Evolutionary conservation across 2,888 invertebrate genomes (phyloP), one percentile per base, ranked within the genome.

Genomic region (Galeruca laticollis): DNA sequence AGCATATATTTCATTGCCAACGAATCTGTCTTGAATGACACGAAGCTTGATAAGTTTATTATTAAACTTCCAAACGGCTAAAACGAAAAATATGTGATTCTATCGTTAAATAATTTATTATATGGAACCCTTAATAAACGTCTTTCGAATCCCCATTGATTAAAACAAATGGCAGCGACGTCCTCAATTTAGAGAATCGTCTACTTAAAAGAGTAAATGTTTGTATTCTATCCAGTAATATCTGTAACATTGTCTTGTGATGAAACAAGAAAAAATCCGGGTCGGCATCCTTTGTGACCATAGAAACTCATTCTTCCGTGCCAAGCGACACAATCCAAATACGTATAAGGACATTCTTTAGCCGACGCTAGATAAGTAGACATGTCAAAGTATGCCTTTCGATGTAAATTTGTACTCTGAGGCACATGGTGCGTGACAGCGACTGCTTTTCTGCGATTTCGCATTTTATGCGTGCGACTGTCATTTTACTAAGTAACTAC

Each of bases 341-440:
- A 83, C 84, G 81, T 83, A 84, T 82, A 84, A 84, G 84, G 83
- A 84, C 83, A 84, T 84, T 83, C 83, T 82, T 84, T 82, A 82
- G 81, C 79, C 79, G 66, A 66, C 66, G 82, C 79, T 83, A 84
- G 84, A 84, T 84, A 84, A 84, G 84, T 84, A 83, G 84, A 82
- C 84, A 85, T 82, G 84, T 85, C 84, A 84, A 78, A 76, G 83
- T 82, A 84, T 83, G 83, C 84, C 84, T 85, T 84, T 84, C 83
- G 84, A 85, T 85, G 84, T 85, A 84, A 85, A 85, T 85, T 84
- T 84, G 83, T 84, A 80, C 80, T 79, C 78, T 80, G 80, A 80
- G 80, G 80, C 82, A 82, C 79, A 82, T 82, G 80, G 80, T 82
- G 82, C 82, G 81, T 82, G 82, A 81, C 81, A 77, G 76, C 73